phyloP scores from a whole-genome alignment of 1,140 invertebrate species.

The Euglossa dilemma region DNA sequence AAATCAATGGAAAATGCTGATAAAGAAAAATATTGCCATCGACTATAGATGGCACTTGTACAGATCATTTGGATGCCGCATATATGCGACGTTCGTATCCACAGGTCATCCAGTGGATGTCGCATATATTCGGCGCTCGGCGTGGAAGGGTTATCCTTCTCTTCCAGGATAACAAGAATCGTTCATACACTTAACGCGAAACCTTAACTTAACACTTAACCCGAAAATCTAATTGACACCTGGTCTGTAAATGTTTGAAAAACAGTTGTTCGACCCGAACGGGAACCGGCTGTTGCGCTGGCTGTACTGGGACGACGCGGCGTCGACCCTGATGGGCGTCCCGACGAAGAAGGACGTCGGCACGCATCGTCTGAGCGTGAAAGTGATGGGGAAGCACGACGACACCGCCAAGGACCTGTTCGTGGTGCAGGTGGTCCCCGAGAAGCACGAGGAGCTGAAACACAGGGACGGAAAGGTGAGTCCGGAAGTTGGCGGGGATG shows the following conservation, averaged over 20 bases:
- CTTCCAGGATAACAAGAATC: neutral
- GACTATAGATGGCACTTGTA: no score
- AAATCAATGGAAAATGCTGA: no score
- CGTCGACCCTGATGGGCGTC: slow-evolving; percentile 83
- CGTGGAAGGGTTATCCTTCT: no score
- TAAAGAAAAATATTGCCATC: no score
- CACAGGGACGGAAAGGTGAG: slow-evolving; percentile 76
- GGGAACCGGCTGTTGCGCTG: slow-evolving; percentile 67
- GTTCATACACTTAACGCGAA: no score
- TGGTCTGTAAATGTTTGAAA: neutral
- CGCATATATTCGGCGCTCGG: no score
- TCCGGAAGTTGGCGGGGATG: neutral
- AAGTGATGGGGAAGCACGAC: slow-evolving; percentile 78
- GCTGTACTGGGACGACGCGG: slow-evolving; percentile 78
- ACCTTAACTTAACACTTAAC: no score
- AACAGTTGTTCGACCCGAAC: slow-evolving; percentile 63
- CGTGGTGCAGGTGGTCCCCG: slow-evolving; percentile 83
- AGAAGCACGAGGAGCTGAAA: slow-evolving; percentile 70
- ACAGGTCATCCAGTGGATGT: no score
- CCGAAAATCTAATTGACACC: neutral
- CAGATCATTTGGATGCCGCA: no score
- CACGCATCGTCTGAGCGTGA: slow-evolving; percentile 82
- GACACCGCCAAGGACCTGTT: slow-evolving; percentile 82
- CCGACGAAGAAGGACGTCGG: slow-evolving; percentile 84
- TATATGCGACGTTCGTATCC: no score